These are phyloP conservation scores for Pagetopsis macropterus DNA, from an alignment of 2,797 vertebrate species.

Conservation along the genomic window DNA sequence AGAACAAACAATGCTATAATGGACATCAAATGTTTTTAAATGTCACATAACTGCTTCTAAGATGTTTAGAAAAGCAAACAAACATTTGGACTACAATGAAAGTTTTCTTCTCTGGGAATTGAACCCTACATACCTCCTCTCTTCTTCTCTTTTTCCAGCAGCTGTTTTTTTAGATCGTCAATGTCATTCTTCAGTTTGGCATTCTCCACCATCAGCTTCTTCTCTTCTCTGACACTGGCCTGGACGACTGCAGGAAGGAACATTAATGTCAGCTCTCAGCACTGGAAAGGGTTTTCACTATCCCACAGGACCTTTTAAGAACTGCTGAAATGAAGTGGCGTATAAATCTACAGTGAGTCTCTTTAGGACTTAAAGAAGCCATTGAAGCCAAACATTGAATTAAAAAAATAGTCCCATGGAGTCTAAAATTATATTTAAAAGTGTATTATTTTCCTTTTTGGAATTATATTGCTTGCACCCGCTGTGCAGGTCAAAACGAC, in stretches of 20 bases:
- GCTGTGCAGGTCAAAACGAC: background rate
- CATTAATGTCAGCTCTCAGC: slow-evolving; percentile 37
- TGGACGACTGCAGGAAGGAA: slow-evolving; percentile 86
- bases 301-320: slow-evolving; percentile 26
- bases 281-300: slow-evolving; percentile 22
- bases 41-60: slow-evolving; percentile 21
- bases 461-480: background rate
- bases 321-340: slow-evolving; percentile 1
- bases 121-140: slow-evolving; percentile 85
- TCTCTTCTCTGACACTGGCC: slow-evolving; percentile 93
- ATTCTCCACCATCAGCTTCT: slow-evolving; percentile 97
- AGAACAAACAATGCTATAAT: slow-evolving; percentile 58
- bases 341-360: slow-evolving; percentile 4
- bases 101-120: slow-evolving; percentile 29
- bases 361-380: background rate
- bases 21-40: slow-evolving; percentile 42
- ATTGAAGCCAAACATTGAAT: background rate
- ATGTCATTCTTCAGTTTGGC: slow-evolving; percentile 96
- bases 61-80: slow-evolving; percentile 41
- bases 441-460: background rate
- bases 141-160: slow-evolving; percentile 91
- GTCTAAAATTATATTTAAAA: background rate
- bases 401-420: background rate
- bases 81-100: slow-evolving; percentile 24
- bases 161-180: slow-evolving; percentile 90